phyloP scores from a whole-genome alignment of 2,113 vertebrate species.

The Lichenostomus cassidix region DNA sequence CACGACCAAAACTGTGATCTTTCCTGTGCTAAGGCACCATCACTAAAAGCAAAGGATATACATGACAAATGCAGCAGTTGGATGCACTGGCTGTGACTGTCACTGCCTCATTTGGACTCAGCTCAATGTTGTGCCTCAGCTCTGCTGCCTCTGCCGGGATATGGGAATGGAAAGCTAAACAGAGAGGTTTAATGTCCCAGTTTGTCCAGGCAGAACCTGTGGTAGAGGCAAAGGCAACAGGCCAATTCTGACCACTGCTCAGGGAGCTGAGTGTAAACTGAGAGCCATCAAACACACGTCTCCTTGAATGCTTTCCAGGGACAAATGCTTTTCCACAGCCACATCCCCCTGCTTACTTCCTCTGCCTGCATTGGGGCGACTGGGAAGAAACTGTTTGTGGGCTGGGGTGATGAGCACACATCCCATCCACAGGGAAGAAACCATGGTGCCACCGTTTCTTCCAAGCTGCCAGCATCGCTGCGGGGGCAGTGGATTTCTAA shows the following conservation, averaged over 20 bases:
- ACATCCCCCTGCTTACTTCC: not conserved
- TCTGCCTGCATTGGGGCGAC: not conserved
- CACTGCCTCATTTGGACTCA: fast-evolving
- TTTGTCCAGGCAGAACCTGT: not conserved
- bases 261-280: not conserved
- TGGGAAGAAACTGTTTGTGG: not conserved
- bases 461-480: not conserved
- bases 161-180: not conserved
- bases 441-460: fast-evolving
- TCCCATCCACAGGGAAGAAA: not conserved
- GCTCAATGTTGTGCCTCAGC: not conserved
- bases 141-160: not conserved
- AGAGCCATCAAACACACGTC: not conserved
- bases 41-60: not conserved
- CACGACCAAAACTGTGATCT: not conserved
- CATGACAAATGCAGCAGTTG: not conserved
- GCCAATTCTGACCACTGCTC: not conserved
- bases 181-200: not conserved
- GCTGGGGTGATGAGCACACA: not conserved
- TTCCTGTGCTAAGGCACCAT: not conserved
- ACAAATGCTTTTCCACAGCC: not conserved
- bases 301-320: not conserved
- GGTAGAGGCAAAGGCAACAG: not conserved
- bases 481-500: not conserved
- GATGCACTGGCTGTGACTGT: not conserved